Evolutionary conservation across 2,113 vertebrate species (phyloP), one percentile per base, ranked within the genome.

Genomic region (Brachyhypopomus occidentalis): DNA sequence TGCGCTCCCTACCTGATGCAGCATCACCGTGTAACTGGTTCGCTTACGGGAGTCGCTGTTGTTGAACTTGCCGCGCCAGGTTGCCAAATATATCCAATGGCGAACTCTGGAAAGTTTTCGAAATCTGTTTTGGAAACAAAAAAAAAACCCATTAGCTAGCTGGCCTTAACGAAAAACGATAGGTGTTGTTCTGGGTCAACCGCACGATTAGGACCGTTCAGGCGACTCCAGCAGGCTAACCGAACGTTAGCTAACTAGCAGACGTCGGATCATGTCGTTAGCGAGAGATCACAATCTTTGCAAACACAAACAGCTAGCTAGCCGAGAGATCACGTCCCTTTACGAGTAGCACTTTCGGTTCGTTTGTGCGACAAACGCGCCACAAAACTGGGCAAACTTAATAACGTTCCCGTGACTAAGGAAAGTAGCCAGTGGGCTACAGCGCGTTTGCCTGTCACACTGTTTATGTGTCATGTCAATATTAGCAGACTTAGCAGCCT

Each of bases 1-100:
- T 8, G 16, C n/a, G 66, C 30, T 36, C 30, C 20, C 16, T 90
- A 94, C 92, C 93, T 92, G 92, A 87, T 92, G 89, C 89, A 86
- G 85, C 92, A 94, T 90, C 90, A 90, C 89, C 87, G 84, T 88
- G 90, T 83, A 87, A 84, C 69, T 86, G 63, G 17, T 83, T 85
- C 80, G 75, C 80, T 72, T 80, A 85, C 83, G 60, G 23, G 83
- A 77, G 36, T 56, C 34, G 59, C 73, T 76, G 9, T 41, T 82
- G 81, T 48, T 83, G 84, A 83, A 83, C 69, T 73, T 80, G 85
- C 70, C 82, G 79, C 82, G 30, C 77, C 86, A 79, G 82, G 77
- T 85, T 81, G 71, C 83, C 83, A 82, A 78, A 77, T 75, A 67
- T 27, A 14, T 75, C 72, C 82, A 67, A 20, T 41, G 45, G 55